Conservation (phyloP, 2,113 vertebrate species). For the Oreochromis tanganicae region DNA sequence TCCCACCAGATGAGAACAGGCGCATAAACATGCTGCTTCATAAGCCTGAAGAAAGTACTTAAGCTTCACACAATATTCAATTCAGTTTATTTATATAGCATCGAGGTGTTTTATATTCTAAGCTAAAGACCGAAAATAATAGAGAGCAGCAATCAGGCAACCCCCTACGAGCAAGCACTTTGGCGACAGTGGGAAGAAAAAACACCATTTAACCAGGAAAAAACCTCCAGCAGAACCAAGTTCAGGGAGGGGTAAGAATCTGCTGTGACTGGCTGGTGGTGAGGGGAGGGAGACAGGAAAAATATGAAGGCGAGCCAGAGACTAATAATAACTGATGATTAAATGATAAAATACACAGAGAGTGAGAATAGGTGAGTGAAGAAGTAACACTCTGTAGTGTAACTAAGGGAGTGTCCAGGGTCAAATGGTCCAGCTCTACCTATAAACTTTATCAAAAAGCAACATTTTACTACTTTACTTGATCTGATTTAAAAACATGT, state of each 20-base stretch:
- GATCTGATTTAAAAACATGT: background rate
- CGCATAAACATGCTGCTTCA: background rate
- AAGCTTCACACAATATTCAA: background rate
- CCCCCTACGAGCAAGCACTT: background rate
- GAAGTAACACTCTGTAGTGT: background rate
- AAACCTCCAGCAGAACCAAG: accelerated
- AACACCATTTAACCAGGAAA: background rate
- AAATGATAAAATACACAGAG: background rate
- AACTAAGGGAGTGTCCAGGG: background rate
- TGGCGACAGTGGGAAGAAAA: background rate
- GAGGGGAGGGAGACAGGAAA: accelerated
- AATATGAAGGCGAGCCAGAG: accelerated
- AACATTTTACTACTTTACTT: background rate
- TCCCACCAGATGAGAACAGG: background rate
- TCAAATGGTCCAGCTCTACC: background rate
- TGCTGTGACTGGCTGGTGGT: background rate
- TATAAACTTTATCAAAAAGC: background rate
- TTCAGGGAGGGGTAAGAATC: accelerated
- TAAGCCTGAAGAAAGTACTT: background rate
- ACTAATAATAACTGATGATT: background rate
- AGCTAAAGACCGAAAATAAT: background rate
- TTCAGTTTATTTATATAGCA: background rate
- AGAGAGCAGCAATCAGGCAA: background rate
- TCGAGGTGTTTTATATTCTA: background rate
- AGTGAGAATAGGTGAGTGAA: background rate